These are phyloP conservation scores for Copidosoma floridanum DNA, from an alignment of 1,140 invertebrate genomes.

Conservation along the genomic window DNA sequence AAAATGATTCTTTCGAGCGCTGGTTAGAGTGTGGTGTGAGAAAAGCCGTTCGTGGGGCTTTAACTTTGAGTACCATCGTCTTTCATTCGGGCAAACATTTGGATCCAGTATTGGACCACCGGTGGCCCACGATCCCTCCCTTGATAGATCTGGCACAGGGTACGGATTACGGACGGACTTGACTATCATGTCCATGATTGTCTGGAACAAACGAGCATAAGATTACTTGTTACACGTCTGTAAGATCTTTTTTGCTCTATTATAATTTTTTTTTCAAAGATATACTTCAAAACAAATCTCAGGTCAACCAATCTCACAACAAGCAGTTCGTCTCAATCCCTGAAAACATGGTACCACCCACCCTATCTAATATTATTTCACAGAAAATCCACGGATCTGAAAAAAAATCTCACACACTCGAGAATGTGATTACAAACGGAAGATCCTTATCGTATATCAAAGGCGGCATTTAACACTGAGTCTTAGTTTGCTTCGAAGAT, in stretches of 20 bases:
- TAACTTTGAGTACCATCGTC: slow-evolving; percentile 42
- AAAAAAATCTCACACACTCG: too few species aligned
- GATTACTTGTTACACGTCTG: too few species aligned
- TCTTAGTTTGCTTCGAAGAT: background rate
- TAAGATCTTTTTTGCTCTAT: too few species aligned
- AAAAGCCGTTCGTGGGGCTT: slow-evolving; percentile 47
- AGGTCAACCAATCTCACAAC: too few species aligned
- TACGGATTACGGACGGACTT: slow-evolving; percentile 47
- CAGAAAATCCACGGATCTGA: too few species aligned
- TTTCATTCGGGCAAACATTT: slow-evolving; percentile 40
- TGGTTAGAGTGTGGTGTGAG: slow-evolving; percentile 52
- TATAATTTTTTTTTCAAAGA: too few species aligned
- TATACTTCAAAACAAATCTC: too few species aligned
- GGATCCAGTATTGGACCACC: slow-evolving; percentile 40
- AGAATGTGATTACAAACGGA: too few species aligned
- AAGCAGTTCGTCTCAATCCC: too few species aligned
- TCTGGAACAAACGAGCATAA: background rate
- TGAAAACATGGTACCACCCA: too few species aligned
- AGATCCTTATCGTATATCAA: slow-evolving; percentile 2
- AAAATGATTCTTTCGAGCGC: slow-evolving; percentile 44
- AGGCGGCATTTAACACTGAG: background rate
- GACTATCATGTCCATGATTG: background rate
- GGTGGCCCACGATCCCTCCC: slow-evolving; percentile 43
- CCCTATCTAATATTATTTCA: too few species aligned
- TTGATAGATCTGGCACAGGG: slow-evolving; percentile 45